Conservation (phyloP, 1,140 invertebrate species). For the Panagrolaimus sp. region DNA sequence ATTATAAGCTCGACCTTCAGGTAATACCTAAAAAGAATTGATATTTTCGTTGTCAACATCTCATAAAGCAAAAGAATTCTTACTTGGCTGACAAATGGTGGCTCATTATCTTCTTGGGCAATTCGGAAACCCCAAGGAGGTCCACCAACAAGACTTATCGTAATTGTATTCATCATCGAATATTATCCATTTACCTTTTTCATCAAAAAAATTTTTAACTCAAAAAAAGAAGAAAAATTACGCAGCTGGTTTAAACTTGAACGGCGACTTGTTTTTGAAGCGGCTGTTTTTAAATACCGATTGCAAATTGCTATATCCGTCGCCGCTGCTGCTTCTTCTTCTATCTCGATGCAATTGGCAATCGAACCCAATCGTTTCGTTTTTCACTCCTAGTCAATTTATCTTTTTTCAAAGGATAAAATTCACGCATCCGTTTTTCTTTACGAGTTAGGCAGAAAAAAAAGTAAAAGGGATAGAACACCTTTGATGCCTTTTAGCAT, state of each 20-base stretch:
- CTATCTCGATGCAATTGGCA: too few species aligned
- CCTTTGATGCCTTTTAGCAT: too few species aligned
- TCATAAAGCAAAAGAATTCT: neutral
- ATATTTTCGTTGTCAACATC: neutral
- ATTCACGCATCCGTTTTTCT: too few species aligned
- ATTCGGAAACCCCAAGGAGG: constrained; percentile 3
- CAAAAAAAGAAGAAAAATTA: neutral
- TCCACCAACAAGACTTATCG: constrained; percentile 2
- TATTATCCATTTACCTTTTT: neutral
- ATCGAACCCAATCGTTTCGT: too few species aligned
- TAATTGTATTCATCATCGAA: neutral
- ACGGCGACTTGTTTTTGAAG: neutral
- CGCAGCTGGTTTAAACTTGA: neutral
- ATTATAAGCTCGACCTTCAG: constrained; percentile 6
- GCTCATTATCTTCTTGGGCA: constrained; percentile 6
- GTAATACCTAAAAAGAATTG: neutral
- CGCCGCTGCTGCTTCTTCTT: too few species aligned
- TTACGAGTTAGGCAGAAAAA: too few species aligned
- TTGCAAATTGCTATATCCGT: too few species aligned
- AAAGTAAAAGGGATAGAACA: too few species aligned
- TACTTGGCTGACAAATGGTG: constrained; percentile 6
- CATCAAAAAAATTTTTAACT: neutral
- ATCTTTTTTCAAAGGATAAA: too few species aligned
- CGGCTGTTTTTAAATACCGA: too few species aligned
- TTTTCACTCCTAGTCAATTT: too few species aligned